phyloP scores from a whole-genome alignment of 2,113 vertebrate species.

The Gymnobelideus leadbeateri region DNA sequence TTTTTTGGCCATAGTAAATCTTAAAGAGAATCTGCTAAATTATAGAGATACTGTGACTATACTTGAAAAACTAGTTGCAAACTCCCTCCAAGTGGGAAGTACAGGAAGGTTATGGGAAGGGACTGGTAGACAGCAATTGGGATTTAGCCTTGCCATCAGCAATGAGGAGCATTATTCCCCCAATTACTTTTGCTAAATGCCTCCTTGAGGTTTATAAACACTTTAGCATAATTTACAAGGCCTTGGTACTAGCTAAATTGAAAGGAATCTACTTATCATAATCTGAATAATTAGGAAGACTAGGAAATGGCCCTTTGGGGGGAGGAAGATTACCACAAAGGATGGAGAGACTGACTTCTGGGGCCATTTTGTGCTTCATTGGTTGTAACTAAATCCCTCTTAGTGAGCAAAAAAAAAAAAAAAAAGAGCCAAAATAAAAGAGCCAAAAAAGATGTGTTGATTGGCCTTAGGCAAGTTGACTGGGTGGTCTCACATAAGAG shows the following conservation, averaged over 20 bases:
- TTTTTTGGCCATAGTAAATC: no score
- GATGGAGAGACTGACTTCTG: no score
- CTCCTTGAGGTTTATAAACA: neutral
- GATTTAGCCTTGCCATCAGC: neutral
- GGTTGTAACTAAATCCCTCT: no score
- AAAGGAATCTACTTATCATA: neutral
- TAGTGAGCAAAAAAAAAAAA: no score
- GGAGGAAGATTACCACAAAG: neutral
- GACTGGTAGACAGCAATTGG: neutral
- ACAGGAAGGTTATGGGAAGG: neutral
- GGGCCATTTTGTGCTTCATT: neutral
- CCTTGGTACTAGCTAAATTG: neutral
- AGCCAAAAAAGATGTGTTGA: no score
- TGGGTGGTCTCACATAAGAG: no score
- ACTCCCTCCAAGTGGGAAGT: neutral
- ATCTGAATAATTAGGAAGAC: neutral
- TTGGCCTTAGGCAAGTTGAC: no score
- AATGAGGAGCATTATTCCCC: neutral
- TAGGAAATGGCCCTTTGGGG: neutral
- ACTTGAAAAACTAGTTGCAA: neutral
- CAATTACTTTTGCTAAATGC: neutral
- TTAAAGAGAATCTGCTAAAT: no score
- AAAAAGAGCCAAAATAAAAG: no score
- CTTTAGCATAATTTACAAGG: neutral
- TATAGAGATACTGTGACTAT: no score